Evolutionary conservation across 2,797 vertebrate species (phyloP).

Genomic region (Darevskia nairensis): DNA sequence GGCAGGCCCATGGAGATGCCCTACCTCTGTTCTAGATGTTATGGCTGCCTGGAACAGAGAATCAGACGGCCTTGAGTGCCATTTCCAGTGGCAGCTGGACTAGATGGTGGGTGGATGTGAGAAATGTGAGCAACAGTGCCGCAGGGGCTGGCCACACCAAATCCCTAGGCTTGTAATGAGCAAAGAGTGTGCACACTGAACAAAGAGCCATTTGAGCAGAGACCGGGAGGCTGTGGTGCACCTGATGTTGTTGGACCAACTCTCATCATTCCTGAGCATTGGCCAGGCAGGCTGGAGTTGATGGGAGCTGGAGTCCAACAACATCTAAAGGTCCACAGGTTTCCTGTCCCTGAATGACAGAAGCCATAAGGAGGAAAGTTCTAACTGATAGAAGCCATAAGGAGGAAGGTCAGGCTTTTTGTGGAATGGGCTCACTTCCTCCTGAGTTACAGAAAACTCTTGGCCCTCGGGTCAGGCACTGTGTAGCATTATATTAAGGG

Average conservation of each 20-base stretch:
- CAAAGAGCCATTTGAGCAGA: not conserved
- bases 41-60: no score
- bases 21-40: no score
- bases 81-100: no score
- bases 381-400: not conserved
- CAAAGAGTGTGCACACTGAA: no score
- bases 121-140: no score
- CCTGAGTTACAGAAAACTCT: not conserved
- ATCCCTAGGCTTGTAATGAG: no score
- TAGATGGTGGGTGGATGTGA: no score
- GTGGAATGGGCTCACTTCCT: not conserved
- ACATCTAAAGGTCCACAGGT: no score
- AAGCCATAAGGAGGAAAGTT: not conserved
- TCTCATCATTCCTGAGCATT: not conserved
- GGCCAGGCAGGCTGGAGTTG: not conserved
- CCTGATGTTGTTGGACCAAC: not conserved
- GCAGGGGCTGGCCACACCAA: no score
- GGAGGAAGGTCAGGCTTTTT: not conserved
- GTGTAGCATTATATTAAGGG: not conserved
- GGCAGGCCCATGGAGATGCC: no score
- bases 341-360: not conserved
- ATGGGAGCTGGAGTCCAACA: not conserved
- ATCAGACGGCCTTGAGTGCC: no score
- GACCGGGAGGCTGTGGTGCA: not conserved
- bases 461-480: no score